These are phyloP conservation scores for Upupa epops DNA, from an alignment of 2,113 vertebrate genomes.

Conservation along the genomic window DNA sequence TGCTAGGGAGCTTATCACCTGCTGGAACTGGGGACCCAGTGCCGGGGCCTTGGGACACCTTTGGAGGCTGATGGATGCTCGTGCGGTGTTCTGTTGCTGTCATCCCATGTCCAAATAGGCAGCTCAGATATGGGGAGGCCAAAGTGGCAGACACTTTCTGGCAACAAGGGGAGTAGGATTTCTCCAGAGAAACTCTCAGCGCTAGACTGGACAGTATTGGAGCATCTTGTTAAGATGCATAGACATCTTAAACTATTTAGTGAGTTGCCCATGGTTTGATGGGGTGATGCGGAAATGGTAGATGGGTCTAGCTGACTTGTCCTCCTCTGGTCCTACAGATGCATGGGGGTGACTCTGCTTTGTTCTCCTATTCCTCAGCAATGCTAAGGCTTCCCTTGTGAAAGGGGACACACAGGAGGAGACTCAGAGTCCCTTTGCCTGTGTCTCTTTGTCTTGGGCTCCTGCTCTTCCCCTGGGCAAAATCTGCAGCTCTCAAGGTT, in stretches of 20 bases:
- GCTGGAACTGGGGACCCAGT: rapidly evolving
- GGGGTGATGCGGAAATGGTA: neutral
- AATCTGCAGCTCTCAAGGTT: neutral
- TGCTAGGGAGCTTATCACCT: neutral
- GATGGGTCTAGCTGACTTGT: neutral
- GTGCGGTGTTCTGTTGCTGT: neutral
- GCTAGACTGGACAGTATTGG: neutral
- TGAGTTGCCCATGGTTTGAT: neutral
- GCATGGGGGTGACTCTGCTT: neutral
- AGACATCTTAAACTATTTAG: neutral
- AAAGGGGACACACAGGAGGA: neutral
- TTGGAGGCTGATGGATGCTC: neutral
- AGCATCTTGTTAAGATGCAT: neutral
- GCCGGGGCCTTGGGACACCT: rapidly evolving
- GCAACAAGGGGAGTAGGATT: neutral
- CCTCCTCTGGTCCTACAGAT: neutral
- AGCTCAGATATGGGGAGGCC: rapidly evolving
- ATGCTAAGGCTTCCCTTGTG: neutral
- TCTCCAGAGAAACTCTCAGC: neutral
- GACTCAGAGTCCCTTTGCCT: neutral
- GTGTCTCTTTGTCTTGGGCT: neutral
- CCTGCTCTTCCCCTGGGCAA: neutral
- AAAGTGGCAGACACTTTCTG: neutral
- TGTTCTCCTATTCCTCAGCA: neutral
- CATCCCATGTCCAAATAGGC: too few relatives aligned